Base-by-base conservation (phyloP, 2,888 invertebrate species). In the Osedax fenrisi region DNA sequence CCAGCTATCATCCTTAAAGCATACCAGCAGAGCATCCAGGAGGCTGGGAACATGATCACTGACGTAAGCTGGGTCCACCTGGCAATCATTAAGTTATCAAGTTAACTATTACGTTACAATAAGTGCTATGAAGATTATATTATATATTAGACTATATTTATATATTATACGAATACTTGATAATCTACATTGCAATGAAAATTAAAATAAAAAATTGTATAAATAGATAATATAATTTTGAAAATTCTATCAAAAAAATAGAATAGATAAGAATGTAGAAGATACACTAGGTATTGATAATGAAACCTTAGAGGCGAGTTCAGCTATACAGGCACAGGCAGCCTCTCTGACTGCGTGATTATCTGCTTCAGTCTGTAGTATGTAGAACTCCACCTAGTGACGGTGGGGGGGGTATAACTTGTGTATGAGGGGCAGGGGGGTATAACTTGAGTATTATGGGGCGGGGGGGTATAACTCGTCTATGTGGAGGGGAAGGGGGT, bases 341-440 rank as follows among this genome's bases (percentile, higher is more conserved):
- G 87, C 87, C 79, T 87, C 87, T 74, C 84, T 78, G 17, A 87
- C 87, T 68, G 87, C 87, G 80, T 87, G 87, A 80, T 87, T 87
- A 78, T 87, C 86, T 56, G 87, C 86, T 26, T 82, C 81, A 64
- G 86, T 86, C 25, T 86, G 86, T 27, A 81, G 80, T 25, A 86
- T 81, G 78, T 87, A 87, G 79, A 85, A 87, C 1, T 82, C 81
- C 1, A 87, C 86, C 85, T 86, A 78, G 41, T 41, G 10, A 41
- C 5, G 41, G 17, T 41, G 41, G 41, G 10, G 17, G 41, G 17
- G 41, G 5, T n/a, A n/a, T n/a, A n/a, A n/a, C n/a, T n/a, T n/a
- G n/a, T n/a, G n/a, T n/a, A n/a, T n/a, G n/a, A n/a, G 41, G 41
- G 41, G 17, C 17, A 17, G 41, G 5, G 41, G 10, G 17, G 41